Conservation (phyloP, 2,888 invertebrate species). For the Dolichomitus sp. region DNA sequence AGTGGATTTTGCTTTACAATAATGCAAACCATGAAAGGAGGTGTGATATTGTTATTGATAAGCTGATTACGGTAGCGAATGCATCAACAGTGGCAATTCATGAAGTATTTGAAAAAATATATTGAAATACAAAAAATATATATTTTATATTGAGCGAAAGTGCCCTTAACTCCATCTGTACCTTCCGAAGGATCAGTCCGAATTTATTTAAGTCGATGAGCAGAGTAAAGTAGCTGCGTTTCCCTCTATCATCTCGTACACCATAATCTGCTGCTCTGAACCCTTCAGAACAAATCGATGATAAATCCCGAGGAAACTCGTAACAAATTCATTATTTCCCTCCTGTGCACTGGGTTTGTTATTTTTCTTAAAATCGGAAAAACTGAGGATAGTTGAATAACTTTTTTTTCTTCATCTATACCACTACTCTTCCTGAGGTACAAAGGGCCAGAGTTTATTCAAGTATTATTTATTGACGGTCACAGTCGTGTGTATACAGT, state of each 20-base stretch:
- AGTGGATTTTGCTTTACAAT: too few relatives aligned
- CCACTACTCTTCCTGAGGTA: slow-evolving; percentile 15
- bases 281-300: not conserved
- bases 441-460: slow-evolving; percentile 45
- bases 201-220: slow-evolving; percentile 24
- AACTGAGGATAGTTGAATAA: not conserved
- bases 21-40: too few relatives aligned
- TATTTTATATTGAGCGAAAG: not conserved
- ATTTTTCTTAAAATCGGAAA: not conserved
- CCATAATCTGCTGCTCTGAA: too few relatives aligned
- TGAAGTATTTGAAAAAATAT: too few relatives aligned
- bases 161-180: slow-evolving; percentile 7
- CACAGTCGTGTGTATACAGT: slow-evolving; percentile 43
- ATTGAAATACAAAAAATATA: too few relatives aligned
- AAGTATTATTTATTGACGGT: slow-evolving; percentile 66
- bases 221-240: too few relatives aligned
- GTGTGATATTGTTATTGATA: too few relatives aligned
- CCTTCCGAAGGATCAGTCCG: slow-evolving; percentile 2
- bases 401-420: slow-evolving; percentile 28
- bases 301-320: not conserved
- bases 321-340: not conserved
- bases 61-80: too few relatives aligned
- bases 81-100: too few relatives aligned
- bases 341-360: not conserved
- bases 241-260: too few relatives aligned